Percentiles rank a stretch among this genome's conserved stretches.
These are phyloP conservation scores for Drosophila limbata DNA, from an alignment of 2,888 invertebrate species.

Conservation along the genomic window DNA sequence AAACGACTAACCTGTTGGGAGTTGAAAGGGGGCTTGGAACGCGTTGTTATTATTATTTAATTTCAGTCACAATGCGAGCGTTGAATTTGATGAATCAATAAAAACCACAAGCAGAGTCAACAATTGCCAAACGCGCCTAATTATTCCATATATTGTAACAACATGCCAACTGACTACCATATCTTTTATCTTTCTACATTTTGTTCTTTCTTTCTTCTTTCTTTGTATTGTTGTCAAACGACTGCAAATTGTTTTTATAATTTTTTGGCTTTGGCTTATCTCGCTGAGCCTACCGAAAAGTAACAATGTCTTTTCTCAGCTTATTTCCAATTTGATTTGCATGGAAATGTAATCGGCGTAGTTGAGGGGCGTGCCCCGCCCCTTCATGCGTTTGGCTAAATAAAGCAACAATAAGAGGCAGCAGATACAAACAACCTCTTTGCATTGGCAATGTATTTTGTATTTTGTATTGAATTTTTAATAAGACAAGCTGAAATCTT, in stretches of 20 bases:
- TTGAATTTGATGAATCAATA: conserved; percentile 56
- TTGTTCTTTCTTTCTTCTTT: not conserved
- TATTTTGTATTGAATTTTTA: conserved; percentile 78
- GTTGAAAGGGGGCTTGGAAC: conserved; percentile 4
- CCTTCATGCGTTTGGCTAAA: conserved; percentile 8
- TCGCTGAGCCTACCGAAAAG: conserved; percentile 15
- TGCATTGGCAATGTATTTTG: conserved; percentile 66
- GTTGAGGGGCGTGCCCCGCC: conserved; percentile 23
- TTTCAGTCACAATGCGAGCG: conserved; percentile 63
- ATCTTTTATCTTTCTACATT: conserved; percentile 19
- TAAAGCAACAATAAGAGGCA: conserved; percentile 19
- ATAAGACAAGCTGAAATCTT: conserved; percentile 60
- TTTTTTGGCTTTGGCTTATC: conserved; percentile 60
- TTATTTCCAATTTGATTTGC: conserved; percentile 78
- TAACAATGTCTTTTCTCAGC: conserved; percentile 44
- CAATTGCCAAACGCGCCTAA: conserved; percentile 46
- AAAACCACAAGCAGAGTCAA: conserved; percentile 22
- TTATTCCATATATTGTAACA: conserved; percentile 54
- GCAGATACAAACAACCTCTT: conserved; percentile 18
- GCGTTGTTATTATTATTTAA: conserved; percentile 65
- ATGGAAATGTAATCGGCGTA: conserved; percentile 75
- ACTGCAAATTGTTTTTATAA: conserved; percentile 76
- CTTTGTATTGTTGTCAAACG: conserved; percentile 30
- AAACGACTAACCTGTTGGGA: conserved; percentile 16
- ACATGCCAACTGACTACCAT: conserved; percentile 28